Evolutionary conservation across 2,113 vertebrate species (phyloP), one percentile per base, ranked within the genome.

Genomic region (Podocnemis expansa): DNA sequence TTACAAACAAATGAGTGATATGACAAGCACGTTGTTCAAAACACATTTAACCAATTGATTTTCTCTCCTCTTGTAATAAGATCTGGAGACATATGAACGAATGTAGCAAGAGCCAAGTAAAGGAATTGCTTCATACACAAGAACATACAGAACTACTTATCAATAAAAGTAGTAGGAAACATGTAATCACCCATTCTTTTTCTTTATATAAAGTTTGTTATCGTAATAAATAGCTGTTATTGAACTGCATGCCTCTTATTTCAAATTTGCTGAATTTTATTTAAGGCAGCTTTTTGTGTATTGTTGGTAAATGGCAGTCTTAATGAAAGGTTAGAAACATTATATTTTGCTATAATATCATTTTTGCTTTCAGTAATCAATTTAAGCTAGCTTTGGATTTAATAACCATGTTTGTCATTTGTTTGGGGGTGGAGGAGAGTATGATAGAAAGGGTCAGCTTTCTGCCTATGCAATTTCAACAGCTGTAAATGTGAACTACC

Each of bases 1-100:
- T 98, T 98, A 98, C 98, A 98, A 98, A 98, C 98, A 98, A 98
- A 99, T 99, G 99, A 99, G 98, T 99, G 99, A 99, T 99, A 99
- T 99, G 99, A 99, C 99, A 99, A 98, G 98, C 92, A 96, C 97
- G 97, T 98, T 98, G 98, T 98, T 98, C 98, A 98, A 98, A 98
- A 98, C 98, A 98, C 98, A 99, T 99, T 99, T 98, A 98, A 98
- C 97, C 98, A 99, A 99, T 99, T 99, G 99, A 99, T 99, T 99
- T 99, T 99, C 98, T 98, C 98, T 99, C 98, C 95, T 97, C 97
- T 98, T 98, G 97, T 99, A 99, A 99, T 99, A 99, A 99, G 98
- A 98, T 99, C 98, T 98, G 97, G 98, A 99, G 99, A 99, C 98
- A 96, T 99, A 99, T 99, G 99, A 98, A 98, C 98, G 97, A 91